Conservation (phyloP, 2,888 invertebrate species). For the Entomobrya multifasciata region DNA sequence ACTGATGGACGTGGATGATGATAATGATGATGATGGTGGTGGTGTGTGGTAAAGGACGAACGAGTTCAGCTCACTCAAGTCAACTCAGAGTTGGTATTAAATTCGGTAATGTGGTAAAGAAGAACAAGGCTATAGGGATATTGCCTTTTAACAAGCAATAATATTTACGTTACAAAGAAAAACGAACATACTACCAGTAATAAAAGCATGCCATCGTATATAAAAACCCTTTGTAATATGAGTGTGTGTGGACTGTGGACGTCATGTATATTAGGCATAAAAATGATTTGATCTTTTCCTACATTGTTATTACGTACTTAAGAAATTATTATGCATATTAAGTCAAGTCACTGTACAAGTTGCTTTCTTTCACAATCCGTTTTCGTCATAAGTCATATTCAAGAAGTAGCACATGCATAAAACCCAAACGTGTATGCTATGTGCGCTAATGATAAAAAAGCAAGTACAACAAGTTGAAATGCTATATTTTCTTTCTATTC, state of each 20-base stretch:
- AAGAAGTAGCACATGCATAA: constrained; percentile 10
- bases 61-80: too few species aligned
- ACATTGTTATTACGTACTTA: background rate
- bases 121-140: constrained; percentile 58
- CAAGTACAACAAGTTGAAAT: too few species aligned
- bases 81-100: constrained; percentile 19
- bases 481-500: too few species aligned
- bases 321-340: background rate
- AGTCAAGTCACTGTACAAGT: background rate
- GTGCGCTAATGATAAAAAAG: too few species aligned
- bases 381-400: constrained; percentile 11
- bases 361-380: constrained; percentile 24
- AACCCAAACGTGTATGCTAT: background rate
- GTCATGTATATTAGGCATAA: too few species aligned
- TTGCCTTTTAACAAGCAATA: constrained; percentile 67
- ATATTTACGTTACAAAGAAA: too few species aligned
- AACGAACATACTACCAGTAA: too few species aligned
- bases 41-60: constrained; percentile 24
- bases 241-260: too few species aligned
- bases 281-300: constrained; percentile 6
- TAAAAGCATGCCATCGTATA: constrained; percentile 29
- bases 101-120: constrained; percentile 52
- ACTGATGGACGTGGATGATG: constrained; percentile 25
- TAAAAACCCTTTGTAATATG: too few species aligned
- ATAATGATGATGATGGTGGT: background rate